These are phyloP conservation scores for Pinctada fucata DNA, from an alignment of 2,888 invertebrate genomes.

Conservation along the genomic window DNA sequence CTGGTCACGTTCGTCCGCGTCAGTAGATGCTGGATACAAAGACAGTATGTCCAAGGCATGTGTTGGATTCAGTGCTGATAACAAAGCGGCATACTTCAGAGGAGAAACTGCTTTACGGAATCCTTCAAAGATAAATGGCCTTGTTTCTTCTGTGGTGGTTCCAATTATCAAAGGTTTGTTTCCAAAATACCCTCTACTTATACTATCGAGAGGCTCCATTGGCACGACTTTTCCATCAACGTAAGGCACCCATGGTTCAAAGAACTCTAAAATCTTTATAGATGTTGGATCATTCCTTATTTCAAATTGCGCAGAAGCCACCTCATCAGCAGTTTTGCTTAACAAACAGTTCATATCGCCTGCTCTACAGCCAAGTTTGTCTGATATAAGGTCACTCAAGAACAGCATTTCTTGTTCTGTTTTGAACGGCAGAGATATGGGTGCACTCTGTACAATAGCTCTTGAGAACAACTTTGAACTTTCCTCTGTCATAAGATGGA, in stretches of 20 bases:
- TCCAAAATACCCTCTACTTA: constrained; percentile 41
- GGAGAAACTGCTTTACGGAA: constrained; percentile 50
- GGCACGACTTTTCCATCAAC: constrained; percentile 59
- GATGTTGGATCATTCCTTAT: constrained; percentile 53
- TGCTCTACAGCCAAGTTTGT: constrained; percentile 48
- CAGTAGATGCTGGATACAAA: constrained; percentile 42
- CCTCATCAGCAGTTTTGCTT: constrained; percentile 53
- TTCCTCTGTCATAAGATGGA: constrained; percentile 47
- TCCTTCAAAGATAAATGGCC: constrained; percentile 60
- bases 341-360: constrained; percentile 53
- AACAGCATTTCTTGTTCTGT: constrained; percentile 49
- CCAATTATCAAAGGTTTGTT: constrained; percentile 62
- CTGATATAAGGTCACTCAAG: constrained; percentile 47
- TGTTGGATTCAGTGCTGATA: constrained; percentile 47
- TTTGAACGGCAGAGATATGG: constrained; percentile 54
- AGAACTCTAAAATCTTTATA: constrained; percentile 58
- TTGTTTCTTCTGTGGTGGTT: constrained; percentile 59
- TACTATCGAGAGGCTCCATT: constrained; percentile 51
- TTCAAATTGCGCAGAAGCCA: constrained; percentile 54
- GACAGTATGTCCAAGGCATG: constrained; percentile 40
- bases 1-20: constrained; percentile 15
- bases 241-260: constrained; percentile 65
- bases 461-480: constrained; percentile 43
- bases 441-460: constrained; percentile 52
- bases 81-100: constrained; percentile 48